Conservation (phyloP, 2,113 vertebrate species). For the Sula dactylatra region DNA sequence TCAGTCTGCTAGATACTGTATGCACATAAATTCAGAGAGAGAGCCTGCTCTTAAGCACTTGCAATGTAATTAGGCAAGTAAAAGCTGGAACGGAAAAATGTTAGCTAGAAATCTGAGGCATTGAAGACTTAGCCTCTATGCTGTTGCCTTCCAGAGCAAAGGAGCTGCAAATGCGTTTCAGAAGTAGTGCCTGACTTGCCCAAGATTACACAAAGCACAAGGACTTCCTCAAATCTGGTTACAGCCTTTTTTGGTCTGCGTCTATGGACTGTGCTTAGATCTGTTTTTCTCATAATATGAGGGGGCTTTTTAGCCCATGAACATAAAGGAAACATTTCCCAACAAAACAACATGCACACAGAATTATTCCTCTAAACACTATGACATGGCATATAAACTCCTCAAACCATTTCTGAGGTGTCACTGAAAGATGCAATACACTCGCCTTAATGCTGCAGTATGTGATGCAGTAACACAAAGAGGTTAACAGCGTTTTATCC, state of each 20-base stretch:
- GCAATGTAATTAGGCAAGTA: neutral
- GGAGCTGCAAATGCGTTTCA: neutral
- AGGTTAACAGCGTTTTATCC: neutral
- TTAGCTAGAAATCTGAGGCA: neutral
- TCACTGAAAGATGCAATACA: neutral
- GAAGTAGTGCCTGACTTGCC: neutral
- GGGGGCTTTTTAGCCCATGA: neutral
- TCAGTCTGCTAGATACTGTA: neutral
- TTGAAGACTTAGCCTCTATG: neutral
- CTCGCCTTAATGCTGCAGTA: neutral
- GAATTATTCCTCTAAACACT: neutral
- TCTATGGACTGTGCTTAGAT: neutral
- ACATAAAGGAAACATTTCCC: neutral
- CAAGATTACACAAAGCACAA: neutral
- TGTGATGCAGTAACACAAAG: neutral
- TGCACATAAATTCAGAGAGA: neutral
- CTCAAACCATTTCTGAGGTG: neutral
- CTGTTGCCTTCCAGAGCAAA: neutral
- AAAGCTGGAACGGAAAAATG: neutral
- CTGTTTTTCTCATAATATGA: neutral
- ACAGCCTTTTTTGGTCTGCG: neutral
- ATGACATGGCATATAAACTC: too few relatives aligned
- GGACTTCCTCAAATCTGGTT: neutral
- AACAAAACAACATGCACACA: neutral
- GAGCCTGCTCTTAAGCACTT: neutral